phyloP scores from a whole-genome alignment of 2,797 vertebrate genomes.

The Spatula versicolor region DNA sequence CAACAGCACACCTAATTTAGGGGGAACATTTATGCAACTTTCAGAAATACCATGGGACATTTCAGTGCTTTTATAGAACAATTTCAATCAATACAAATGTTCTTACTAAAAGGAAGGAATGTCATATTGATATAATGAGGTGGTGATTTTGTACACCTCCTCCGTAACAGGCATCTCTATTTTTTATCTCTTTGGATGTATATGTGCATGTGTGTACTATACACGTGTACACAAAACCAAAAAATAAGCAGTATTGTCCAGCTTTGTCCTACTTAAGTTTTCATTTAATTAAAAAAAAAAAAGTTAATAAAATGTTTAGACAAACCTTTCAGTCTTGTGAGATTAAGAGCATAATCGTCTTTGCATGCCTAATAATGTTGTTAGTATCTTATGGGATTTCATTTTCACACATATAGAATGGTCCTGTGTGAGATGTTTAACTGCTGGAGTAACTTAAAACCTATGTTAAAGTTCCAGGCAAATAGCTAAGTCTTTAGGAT shows the following conservation, averaged over 20 bases:
- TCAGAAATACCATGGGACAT: background rate
- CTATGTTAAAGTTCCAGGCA: constrained; percentile 77
- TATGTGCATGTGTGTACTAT: fast-evolving
- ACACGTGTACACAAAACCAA: background rate
- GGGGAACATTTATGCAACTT: background rate
- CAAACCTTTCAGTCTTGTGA: constrained; percentile 51
- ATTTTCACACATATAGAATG: constrained; percentile 74
- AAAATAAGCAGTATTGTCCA: constrained; percentile 34
- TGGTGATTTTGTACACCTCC: background rate
- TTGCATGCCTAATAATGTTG: constrained; percentile 60
- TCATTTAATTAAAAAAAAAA: constrained; percentile 56
- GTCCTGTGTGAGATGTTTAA: constrained; percentile 49
- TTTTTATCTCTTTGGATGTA: background rate
- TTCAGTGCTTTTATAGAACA: background rate
- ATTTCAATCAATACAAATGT: background rate
- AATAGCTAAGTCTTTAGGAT: background rate
- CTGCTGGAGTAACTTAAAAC: constrained; percentile 78
- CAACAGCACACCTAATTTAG: background rate
- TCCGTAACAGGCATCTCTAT: background rate
- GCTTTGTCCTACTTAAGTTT: constrained; percentile 43
- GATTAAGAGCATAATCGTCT: constrained; percentile 52
- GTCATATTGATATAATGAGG: background rate
- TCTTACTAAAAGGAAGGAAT: background rate
- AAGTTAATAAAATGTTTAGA: constrained; percentile 69
- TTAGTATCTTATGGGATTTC: constrained; percentile 81